These are phyloP conservation scores for Clarias magur DNA, from an alignment of 2,113 vertebrate genomes.

Conservation along the genomic window DNA sequence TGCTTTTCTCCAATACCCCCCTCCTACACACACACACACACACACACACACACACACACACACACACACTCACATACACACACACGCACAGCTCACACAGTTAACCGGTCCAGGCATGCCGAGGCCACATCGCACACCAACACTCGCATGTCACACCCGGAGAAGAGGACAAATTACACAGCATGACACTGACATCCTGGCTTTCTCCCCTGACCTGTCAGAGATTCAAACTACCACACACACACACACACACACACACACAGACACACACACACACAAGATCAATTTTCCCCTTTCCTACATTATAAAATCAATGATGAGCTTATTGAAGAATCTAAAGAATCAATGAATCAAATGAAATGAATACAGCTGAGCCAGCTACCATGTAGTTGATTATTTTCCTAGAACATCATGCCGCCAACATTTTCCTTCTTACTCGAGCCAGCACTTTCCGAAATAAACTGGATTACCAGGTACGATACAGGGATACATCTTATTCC, in stretches of 20 bases:
- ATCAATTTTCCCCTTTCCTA: too few species aligned
- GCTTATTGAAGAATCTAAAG: background rate
- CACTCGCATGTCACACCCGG: background rate
- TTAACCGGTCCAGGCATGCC: conserved; percentile 64
- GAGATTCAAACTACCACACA: background rate
- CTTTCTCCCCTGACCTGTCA: background rate
- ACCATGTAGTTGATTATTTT: background rate
- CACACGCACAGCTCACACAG: conserved; percentile 23
- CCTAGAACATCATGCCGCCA: background rate
- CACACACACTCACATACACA: conserved; percentile 15
- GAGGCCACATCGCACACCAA: conserved; percentile 55
- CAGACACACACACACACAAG: background rate
- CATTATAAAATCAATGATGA: too few species aligned
- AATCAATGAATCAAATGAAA: background rate
- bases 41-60: conserved; percentile 1
- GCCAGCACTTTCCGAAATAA: background rate
- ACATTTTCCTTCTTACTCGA: background rate
- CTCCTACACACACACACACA: conserved; percentile 17
- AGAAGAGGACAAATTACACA: background rate
- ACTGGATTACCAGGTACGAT: background rate
- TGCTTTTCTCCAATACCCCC: conserved; percentile 18
- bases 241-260: background rate
- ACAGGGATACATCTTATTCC: background rate
- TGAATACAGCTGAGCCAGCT: background rate
- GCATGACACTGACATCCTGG: background rate